Conservation (phyloP, 2,113 vertebrate genomes). For the Nestor notabilis region DNA sequence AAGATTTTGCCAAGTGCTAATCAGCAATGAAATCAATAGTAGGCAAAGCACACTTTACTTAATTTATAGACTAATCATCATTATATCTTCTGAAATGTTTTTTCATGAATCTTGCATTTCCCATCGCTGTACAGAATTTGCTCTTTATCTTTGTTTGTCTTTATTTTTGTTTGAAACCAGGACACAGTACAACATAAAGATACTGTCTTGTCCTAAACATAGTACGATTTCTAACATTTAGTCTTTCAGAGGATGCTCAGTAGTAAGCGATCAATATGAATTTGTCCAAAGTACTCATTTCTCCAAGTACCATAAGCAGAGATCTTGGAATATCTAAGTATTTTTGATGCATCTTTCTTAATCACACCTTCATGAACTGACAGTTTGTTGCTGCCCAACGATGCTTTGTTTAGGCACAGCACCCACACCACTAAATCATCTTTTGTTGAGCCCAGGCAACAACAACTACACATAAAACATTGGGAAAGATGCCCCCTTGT, state of each 20-base stretch:
- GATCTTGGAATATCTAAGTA: neutral
- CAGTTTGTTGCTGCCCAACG: neutral
- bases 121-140: neutral
- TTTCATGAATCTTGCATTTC: neutral
- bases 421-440: neutral
- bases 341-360: neutral
- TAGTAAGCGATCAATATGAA: too few relatives aligned
- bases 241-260: neutral
- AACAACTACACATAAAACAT: neutral
- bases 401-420: neutral
- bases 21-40: neutral
- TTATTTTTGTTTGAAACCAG: neutral
- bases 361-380: neutral
- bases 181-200: neutral
- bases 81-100: neutral
- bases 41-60: neutral
- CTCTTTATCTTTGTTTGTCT: neutral
- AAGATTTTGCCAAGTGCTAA: neutral
- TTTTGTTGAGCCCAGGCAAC: neutral
- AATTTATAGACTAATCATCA: neutral
- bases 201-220: neutral
- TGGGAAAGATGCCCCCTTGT: neutral
- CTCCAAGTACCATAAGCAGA: neutral
- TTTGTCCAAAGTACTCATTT: neutral
- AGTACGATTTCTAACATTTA: neutral